These are phyloP conservation scores for Zaprionus kolodkinae DNA, from an alignment of 1,140 invertebrate genomes.

Conservation along the genomic window DNA sequence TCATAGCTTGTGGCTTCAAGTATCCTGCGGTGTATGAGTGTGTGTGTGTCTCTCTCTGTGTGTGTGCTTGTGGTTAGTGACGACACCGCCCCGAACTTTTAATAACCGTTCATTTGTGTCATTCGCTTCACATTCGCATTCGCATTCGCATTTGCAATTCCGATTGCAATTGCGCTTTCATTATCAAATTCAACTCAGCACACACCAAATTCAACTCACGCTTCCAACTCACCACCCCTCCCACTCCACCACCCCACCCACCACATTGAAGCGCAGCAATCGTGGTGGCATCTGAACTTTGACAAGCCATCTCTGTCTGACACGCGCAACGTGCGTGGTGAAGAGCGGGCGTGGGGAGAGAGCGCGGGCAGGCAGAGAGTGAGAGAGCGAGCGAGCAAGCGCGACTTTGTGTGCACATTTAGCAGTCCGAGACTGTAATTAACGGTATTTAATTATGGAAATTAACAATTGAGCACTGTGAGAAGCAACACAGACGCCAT, in stretches of 20 bases:
- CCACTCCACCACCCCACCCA: not conserved
- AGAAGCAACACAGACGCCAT: constrained; percentile 45
- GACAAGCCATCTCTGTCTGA: constrained; percentile 4
- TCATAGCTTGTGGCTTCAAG: constrained; percentile 42
- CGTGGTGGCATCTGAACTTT: constrained; percentile 69
- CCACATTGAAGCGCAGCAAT: constrained; percentile 35
- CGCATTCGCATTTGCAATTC: constrained; percentile 7
- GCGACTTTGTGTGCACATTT: constrained; percentile 28
- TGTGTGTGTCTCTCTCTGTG: too few relatives aligned
- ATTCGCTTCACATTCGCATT: constrained; percentile 43
- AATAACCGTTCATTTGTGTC: constrained; percentile 79
- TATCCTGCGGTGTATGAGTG: constrained; percentile 49
- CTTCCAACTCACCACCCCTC: not conserved
- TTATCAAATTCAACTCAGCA: constrained; percentile 29
- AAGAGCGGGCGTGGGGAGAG: not conserved
- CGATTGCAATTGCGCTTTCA: constrained; percentile 36
- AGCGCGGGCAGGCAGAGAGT: not conserved
- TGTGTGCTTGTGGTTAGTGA: constrained; percentile 49
- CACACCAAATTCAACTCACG: not conserved
- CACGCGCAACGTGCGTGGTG: constrained; percentile 1
- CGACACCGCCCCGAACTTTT: constrained; percentile 26
- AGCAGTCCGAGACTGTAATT: constrained; percentile 55
- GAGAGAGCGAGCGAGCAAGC: not conserved
- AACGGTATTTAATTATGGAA: constrained; percentile 81
- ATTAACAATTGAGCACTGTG: constrained; percentile 68